These are phyloP conservation scores for Clinocottus analis DNA, from an alignment of 2,113 vertebrate species.

Conservation along the genomic window DNA sequence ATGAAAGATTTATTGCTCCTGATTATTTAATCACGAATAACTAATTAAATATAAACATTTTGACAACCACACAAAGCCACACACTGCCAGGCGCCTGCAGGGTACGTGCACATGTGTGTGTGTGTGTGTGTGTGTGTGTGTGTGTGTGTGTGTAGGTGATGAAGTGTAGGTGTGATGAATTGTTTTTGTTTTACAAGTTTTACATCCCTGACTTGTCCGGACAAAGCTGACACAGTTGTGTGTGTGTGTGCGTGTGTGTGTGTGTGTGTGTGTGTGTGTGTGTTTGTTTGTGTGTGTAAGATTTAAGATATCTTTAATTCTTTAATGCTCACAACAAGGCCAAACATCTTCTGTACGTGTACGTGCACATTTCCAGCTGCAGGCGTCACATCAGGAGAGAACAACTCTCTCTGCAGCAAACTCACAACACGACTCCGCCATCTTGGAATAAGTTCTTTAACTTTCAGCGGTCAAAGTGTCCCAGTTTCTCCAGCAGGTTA, in stretches of 20 bases:
- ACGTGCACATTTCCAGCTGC: no score
- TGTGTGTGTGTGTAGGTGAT: constrained; percentile 5
- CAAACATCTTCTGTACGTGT: neutral
- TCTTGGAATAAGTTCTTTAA: no score
- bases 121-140: no score
- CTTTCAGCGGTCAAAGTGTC: neutral
- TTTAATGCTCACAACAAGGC: neutral
- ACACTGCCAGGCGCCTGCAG: no score
- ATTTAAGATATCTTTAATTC: neutral
- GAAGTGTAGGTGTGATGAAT: no score
- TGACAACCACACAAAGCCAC: no score
- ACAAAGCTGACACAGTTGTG: constrained; percentile 48
- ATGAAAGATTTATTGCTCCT: neutral
- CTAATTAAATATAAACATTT: neutral
- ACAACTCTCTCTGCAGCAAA: no score
- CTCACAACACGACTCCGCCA: no score
- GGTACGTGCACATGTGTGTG: no score
- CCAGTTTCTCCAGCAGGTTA: neutral
- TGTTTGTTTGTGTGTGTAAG: constrained; percentile 9
- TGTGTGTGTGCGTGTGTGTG: constrained; percentile 1
- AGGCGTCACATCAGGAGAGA: no score
- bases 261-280: constrained; percentile 14
- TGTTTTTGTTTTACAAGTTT: constrained; percentile 15
- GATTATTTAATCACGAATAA: neutral
- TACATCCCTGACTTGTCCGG: constrained; percentile 47